These are phyloP conservation scores for Zelleria hepariella DNA, from an alignment of 2,888 invertebrate genomes.

Conservation along the genomic window DNA sequence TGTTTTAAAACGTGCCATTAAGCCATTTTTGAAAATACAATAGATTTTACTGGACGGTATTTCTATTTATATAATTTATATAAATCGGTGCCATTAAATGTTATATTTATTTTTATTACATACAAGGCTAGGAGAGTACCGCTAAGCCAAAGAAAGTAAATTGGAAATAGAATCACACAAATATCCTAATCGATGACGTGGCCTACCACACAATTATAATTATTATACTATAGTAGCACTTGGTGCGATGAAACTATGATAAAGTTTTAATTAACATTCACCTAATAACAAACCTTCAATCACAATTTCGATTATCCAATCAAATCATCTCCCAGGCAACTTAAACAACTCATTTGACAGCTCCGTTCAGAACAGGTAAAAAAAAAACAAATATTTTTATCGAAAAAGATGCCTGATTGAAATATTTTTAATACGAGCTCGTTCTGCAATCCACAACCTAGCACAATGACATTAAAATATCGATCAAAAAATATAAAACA, in stretches of 20 bases:
- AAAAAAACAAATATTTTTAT: neutral
- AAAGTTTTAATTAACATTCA: conserved; percentile 37
- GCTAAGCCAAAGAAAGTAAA: conserved; percentile 28
- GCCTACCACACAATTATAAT: neutral
- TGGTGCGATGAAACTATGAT: conserved; percentile 53
- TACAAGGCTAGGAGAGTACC: conserved; percentile 31
- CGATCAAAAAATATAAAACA: conserved; percentile 22
- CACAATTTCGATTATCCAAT: conserved; percentile 37
- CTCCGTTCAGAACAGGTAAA: neutral
- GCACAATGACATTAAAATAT: neutral
- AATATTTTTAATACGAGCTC: neutral
- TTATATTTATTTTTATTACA: conserved; percentile 26
- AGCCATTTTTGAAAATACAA: conserved; percentile 26
- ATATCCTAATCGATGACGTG: conserved; percentile 47
- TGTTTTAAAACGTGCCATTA: neutral
- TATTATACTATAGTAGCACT: conserved; percentile 52
- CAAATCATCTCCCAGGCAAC: neutral
- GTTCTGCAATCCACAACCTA: neutral
- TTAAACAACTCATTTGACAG: neutral
- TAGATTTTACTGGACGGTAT: conserved; percentile 64
- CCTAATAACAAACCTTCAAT: conserved; percentile 51
- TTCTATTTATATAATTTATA: conserved; percentile 36
- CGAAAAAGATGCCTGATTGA: neutral
- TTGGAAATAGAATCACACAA: conserved; percentile 21
- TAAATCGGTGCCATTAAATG: conserved; percentile 44